Base-by-base conservation (phyloP, 1,140 invertebrate genomes). In the Matsumurasca onukii region DNA sequence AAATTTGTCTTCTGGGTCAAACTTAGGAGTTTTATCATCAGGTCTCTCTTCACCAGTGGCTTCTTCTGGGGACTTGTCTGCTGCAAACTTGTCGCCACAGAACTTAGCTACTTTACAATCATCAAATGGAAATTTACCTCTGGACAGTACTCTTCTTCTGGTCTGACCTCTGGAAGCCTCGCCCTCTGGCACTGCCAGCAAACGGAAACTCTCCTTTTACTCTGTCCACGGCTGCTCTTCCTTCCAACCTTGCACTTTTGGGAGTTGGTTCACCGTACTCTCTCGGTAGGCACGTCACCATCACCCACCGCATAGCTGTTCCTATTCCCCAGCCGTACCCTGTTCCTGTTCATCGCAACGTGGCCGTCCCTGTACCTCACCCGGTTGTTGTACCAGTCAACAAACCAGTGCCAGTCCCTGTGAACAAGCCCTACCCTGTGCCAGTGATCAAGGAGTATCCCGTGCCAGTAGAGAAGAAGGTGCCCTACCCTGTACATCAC, bases 211-310 rank as follows among this genome's bases (percentile, higher is more conserved):
- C n/a, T 51, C 49, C 49, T 51, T 22, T 3, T 22, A 20, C 49
- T 9, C 49, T n/a, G 24, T 22, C 49, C 5, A 20, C n/a, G n/a
- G n/a, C n/a, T n/a, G n/a, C n/a, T n/a, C n/a, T n/a, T n/a, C n/a
- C n/a, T n/a, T n/a, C n/a, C n/a, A n/a, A n/a, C n/a, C n/a, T n/a
- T n/a, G n/a, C n/a, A n/a, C n/a, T n/a, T n/a, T n/a, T n/a, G n/a
- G 49, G 49, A 20, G 49, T 51, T 20, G 49, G 49, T 20, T 20
- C 49, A 5, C 49, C 49, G 5, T 17, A 20, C 3, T 65, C 68
- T 27, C 74, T 80, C 0, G 89, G 90, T 74, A 91, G 89, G 80
- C 89, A 90, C 79, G 88, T 91, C 0, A 65, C 66, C 15, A 52
- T 71, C 17, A 68, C 67, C 29, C 66, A 72, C 45, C 31, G 66